These are phyloP conservation scores for Phalacrocorax pelagicus DNA, from an alignment of 2,113 vertebrate genomes.

Conservation along the genomic window DNA sequence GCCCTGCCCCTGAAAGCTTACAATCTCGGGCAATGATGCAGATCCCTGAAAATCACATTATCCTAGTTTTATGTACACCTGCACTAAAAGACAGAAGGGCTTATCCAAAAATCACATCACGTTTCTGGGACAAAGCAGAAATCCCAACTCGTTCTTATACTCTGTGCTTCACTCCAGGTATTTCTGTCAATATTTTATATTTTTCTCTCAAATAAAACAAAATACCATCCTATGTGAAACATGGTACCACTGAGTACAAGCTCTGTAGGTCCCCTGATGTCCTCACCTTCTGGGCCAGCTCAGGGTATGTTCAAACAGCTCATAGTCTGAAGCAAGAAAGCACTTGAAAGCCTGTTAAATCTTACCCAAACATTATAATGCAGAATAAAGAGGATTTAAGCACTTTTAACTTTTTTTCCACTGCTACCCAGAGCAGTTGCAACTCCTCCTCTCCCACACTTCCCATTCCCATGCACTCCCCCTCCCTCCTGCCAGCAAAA, in stretches of 20 bases:
- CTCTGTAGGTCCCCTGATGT: not conserved
- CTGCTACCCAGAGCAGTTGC: not conserved
- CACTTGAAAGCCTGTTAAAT: not conserved
- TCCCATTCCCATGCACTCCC: not conserved
- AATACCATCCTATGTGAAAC: not conserved
- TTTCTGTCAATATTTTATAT: no score
- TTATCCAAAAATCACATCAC: not conserved
- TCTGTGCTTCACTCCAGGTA: not conserved
- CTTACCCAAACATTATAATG: fast-evolving
- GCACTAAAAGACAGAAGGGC: not conserved
- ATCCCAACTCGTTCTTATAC: not conserved
- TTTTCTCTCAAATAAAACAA: not conserved
- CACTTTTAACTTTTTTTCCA: not conserved
- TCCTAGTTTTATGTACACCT: not conserved
- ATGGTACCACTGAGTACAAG: not conserved
- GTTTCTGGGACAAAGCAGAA: not conserved
- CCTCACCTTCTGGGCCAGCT: not conserved
- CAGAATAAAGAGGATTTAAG: not conserved
- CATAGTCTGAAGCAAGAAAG: not conserved
- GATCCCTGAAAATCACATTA: not conserved
- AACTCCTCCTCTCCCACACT: not conserved
- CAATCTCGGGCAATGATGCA: not conserved
- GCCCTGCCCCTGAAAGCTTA: not conserved
- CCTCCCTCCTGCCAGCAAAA: not conserved
- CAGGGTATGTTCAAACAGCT: not conserved